Percentiles rank a stretch among this genome's conserved stretches.
Evolutionary conservation across 2,888 invertebrate species (phyloP).

Genomic region (Dendrolimus houi): DNA sequence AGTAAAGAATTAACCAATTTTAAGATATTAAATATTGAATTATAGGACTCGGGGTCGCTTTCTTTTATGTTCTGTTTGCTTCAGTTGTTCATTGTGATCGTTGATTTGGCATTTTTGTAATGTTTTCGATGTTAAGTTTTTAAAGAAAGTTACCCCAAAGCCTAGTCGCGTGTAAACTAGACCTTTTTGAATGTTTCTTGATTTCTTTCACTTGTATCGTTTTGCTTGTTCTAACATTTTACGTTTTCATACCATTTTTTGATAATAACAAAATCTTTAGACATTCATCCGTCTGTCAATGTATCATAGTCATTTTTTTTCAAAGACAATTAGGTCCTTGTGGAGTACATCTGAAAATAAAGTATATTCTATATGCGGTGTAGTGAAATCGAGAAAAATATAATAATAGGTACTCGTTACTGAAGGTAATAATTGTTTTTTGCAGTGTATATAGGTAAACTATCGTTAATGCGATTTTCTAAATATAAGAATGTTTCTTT

Average conservation of each 20-base stretch:
- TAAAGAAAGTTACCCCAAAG: conserved; percentile 56
- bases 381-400: no score
- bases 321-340: no score
- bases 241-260: neutral
- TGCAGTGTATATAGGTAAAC: no score
- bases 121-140: conserved; percentile 48
- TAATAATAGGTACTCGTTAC: no score
- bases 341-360: no score
- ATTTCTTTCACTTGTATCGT: conserved; percentile 16
- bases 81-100: conserved; percentile 38
- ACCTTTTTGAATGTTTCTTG: conserved; percentile 38
- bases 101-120: conserved; percentile 36
- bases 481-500: no score
- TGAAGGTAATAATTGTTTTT: no score
- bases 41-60: conserved; percentile 68
- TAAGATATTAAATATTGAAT: conserved; percentile 62
- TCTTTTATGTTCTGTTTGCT: conserved; percentile 45
- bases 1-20: conserved; percentile 67
- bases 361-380: no score
- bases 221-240: neutral
- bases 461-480: no score
- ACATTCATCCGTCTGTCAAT: no score
- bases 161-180: conserved; percentile 65
- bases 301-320: no score
- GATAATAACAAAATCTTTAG: neutral